Evolutionary conservation across 2,113 vertebrate species (phyloP).

Genomic region (Ptilorrhoa leucosticta): DNA sequence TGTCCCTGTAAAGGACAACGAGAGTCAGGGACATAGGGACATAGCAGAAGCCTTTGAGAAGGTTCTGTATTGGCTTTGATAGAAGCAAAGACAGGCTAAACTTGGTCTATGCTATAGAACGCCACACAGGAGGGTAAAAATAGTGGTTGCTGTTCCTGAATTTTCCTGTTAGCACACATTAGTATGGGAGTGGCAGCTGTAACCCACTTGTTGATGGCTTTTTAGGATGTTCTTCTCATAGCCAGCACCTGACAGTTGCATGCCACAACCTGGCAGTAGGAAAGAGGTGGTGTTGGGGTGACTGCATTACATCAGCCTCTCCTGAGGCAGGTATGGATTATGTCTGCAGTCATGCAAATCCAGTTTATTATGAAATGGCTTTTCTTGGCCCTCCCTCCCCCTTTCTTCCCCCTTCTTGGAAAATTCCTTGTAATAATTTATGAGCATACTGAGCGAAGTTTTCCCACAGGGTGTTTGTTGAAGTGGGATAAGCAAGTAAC

Average conservation of each 20-base stretch:
- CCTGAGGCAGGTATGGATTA: neutral
- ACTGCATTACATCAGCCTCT: neutral
- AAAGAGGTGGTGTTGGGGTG: neutral
- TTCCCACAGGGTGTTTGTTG: neutral
- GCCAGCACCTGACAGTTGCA: rapidly evolving
- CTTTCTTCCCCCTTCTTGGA: neutral
- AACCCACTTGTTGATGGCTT: neutral
- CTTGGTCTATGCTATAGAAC: neutral
- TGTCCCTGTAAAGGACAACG: neutral
- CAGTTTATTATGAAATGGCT: neutral
- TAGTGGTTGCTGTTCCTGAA: neutral
- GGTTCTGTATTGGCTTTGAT: neutral
- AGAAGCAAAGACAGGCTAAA: neutral
- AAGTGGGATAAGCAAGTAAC: neutral
- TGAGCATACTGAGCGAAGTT: neutral
- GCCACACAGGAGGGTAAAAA: neutral
- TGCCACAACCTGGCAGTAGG: neutral
- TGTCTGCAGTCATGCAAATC: neutral
- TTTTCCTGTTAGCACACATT: neutral
- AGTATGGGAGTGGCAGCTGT: neutral
- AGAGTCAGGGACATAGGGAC: neutral
- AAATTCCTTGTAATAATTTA: neutral
- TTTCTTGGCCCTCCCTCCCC: neutral
- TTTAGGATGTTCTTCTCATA: neutral
- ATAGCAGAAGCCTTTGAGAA: neutral